Percentiles rank a stretch among this genome's conserved stretches.
Evolutionary conservation across 2,888 invertebrate genomes (phyloP).

Genomic region (Diadromus collaris): DNA sequence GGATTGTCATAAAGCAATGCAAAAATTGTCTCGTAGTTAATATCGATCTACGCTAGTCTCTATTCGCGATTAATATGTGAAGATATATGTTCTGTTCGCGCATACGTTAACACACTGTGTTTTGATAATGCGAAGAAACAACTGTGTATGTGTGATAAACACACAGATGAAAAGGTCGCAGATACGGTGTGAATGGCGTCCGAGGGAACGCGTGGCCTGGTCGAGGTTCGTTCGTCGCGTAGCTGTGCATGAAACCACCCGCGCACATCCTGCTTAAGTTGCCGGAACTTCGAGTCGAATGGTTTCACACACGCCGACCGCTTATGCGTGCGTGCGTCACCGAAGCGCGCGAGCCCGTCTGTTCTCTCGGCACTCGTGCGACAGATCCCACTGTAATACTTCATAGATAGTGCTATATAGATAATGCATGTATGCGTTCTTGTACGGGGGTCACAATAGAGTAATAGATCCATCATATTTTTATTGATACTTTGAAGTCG

Average conservation of each 20-base stretch:
- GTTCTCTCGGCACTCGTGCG: slow-evolving; percentile 49
- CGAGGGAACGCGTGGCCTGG: slow-evolving; percentile 53
- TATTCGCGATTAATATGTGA: not conserved
- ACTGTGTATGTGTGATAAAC: slow-evolving; percentile 39
- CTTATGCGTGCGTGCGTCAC: slow-evolving; percentile 57
- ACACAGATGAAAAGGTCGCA: slow-evolving; percentile 28
- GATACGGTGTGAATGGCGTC: slow-evolving; percentile 43
- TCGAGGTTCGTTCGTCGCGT: slow-evolving; percentile 40
- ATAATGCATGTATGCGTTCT: not conserved
- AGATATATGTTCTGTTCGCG: slow-evolving; percentile 1
- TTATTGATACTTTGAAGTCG: slow-evolving; percentile 38
- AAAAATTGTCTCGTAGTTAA: slow-evolving; percentile 33
- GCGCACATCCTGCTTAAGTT: slow-evolving; percentile 72
- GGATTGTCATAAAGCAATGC: not conserved
- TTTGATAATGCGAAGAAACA: slow-evolving; percentile 32
- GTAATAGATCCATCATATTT: slow-evolving; percentile 52
- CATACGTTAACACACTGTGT: not conserved
- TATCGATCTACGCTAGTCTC: slow-evolving; percentile 29
- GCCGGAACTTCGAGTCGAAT: slow-evolving; percentile 69
- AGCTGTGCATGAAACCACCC: slow-evolving; percentile 65
- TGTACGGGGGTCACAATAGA: slow-evolving; percentile 48
- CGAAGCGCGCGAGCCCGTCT: slow-evolving; percentile 52
- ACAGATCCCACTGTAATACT: slow-evolving; percentile 47
- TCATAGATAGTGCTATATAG: slow-evolving; percentile 1
- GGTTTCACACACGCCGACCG: slow-evolving; percentile 68